phyloP scores from a whole-genome alignment of 2,888 invertebrate genomes.

The Stramonita haemastoma region DNA sequence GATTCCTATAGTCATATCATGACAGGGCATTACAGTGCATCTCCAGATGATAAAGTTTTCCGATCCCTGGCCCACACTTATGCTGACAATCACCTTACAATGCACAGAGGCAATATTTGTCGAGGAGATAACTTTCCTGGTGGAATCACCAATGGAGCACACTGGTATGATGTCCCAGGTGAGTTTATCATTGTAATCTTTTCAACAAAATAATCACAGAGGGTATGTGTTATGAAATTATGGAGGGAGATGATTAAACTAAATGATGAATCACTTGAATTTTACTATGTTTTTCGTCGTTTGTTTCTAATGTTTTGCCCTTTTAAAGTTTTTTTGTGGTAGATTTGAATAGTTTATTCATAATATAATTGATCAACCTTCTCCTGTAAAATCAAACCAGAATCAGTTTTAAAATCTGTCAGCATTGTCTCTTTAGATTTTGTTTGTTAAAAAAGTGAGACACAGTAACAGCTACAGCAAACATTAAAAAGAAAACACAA shows the following conservation, averaged over 20 bases:
- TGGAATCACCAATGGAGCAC: constrained; percentile 73
- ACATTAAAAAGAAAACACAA: background rate
- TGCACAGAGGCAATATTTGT: constrained; percentile 87
- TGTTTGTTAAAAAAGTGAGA: too few species aligned
- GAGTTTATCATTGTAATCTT: constrained; percentile 41
- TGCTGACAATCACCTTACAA: constrained; percentile 85
- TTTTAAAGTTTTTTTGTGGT: too few species aligned
- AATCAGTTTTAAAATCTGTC: too few species aligned
- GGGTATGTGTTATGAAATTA: background rate
- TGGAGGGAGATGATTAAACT: background rate
- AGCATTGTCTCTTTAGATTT: too few species aligned
- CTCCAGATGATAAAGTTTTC: constrained; percentile 90
- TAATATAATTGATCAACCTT: too few species aligned
- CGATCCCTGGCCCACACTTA: constrained; percentile 87
- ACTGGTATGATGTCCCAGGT: constrained; percentile 76
- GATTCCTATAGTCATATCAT: constrained; percentile 60
- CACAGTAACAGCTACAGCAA: too few species aligned
- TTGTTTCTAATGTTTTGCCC: too few species aligned
- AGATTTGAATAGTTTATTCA: too few species aligned
- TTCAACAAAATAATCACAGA: background rate
- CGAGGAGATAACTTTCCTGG: constrained; percentile 64
- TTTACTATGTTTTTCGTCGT: too few species aligned
- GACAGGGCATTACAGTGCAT: constrained; percentile 58
- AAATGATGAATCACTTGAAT: background rate
- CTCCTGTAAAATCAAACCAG: too few species aligned